Evolutionary conservation across 2,888 invertebrate species (phyloP), one percentile per base, ranked within the genome.

Genomic region (Drosophila borborema): DNA sequence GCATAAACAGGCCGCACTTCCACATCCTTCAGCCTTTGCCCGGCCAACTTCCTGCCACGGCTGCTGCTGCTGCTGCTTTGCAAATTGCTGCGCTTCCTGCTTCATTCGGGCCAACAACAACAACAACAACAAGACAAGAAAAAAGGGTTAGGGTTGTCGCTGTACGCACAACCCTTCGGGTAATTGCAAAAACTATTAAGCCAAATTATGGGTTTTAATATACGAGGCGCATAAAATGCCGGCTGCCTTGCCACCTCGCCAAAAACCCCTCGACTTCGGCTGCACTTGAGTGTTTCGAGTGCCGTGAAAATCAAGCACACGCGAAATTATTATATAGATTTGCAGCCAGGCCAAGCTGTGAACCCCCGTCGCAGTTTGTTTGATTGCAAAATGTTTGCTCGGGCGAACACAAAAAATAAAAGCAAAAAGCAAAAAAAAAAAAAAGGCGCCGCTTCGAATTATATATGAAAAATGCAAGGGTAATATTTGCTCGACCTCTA

Each of bases 181-280:
- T 88, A 88, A 90, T 89, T 89, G 88, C 89, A 80, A 82, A 87
- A 91, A 90, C 90, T 91, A 91, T 91, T 90, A 91, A 91, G 83
- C 78, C 90, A 91, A 91, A 91, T 91, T 91, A 91, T 91, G 91
- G 91, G 91, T 91, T 91, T 91, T 90, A 89, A 89, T 89, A 86
- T 89, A 88, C 89, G 77, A 73, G 63, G 49, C 83, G 66, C 64
- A 83, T 81, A 76, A 82, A 82, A 76, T 82, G 82, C 81, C 82
- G 81, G 72, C 79, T 69, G 77, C 56, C 74, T 78, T 77, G 36
- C 41, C 55, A 28, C 36, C 18, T 49, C 23, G 14, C 18, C 1
- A 10, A 18, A 18, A 46, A 28, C 67, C 59, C 72, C 56, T 53
- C 54, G 16, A 45, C 46, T 41, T 20, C 48, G 40, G 45, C 63